Evolutionary conservation across 2,113 vertebrate species (phyloP).

Genomic region (Phalacrocorax pelagicus): DNA sequence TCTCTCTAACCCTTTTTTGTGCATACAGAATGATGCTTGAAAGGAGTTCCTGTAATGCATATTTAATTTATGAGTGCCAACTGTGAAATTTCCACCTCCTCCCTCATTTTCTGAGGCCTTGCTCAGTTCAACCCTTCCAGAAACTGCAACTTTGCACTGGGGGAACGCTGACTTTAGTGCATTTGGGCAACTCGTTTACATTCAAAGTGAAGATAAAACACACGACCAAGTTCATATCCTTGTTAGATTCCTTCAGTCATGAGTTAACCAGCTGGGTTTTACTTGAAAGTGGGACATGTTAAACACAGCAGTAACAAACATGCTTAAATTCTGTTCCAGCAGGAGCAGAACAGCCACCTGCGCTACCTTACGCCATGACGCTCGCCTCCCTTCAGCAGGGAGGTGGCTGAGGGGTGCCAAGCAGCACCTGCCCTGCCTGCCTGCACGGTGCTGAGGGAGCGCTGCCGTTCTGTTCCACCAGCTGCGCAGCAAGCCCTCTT

Average conservation of each 20-base stretch:
- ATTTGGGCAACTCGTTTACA: background rate
- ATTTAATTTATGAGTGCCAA: background rate
- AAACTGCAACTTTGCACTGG: background rate
- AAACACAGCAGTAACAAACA: background rate
- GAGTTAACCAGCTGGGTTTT: background rate
- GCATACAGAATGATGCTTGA: background rate
- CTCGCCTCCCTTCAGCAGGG: background rate
- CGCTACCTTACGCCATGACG: rapidly evolving
- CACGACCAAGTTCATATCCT: background rate
- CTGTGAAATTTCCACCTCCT: background rate
- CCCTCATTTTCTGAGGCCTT: background rate
- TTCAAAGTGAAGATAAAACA: background rate
- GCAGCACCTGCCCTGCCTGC: background rate
- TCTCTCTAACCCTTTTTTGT: background rate
- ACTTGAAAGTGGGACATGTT: background rate
- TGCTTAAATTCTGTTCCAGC: background rate
- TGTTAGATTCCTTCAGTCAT: background rate
- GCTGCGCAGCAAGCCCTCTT: background rate
- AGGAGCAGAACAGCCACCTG: background rate
- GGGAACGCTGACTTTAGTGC: background rate
- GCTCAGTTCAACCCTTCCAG: background rate
- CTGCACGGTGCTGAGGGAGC: background rate
- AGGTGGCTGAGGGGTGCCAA: background rate
- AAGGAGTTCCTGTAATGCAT: background rate
- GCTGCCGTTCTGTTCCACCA: rapidly evolving